Percentiles rank a stretch among this genome's conserved stretches.
Evolutionary conservation across 2,113 vertebrate species (phyloP).

Genomic region (Ailuropoda melanoleuca): DNA sequence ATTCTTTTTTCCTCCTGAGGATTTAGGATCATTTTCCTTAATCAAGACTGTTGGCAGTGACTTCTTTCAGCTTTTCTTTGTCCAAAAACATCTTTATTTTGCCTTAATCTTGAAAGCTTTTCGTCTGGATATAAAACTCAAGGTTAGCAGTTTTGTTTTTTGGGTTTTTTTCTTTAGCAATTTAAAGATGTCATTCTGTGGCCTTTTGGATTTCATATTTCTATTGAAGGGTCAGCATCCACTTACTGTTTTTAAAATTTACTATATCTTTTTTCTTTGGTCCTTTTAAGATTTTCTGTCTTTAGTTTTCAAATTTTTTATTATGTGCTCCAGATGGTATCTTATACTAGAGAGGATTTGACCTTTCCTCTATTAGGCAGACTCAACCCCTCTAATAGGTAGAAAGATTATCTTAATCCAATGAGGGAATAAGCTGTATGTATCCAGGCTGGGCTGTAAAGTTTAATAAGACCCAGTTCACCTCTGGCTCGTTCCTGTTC

Average conservation of each 20-base stretch:
- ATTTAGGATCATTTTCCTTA: slow-evolving; percentile 27
- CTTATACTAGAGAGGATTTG: background rate
- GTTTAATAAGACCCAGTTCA: background rate
- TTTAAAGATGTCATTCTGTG: background rate
- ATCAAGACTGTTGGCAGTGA: background rate
- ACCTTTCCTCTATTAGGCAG: background rate
- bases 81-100: slow-evolving; percentile 1
- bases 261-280: background rate
- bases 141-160: background rate
- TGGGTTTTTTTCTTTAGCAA: background rate
- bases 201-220: background rate
- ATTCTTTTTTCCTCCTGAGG: background rate
- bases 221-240: background rate
- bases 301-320: slow-evolving; percentile 49
- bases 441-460: background rate
- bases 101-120: background rate
- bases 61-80: background rate
- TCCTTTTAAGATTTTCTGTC: background rate
- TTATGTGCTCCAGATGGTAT: background rate
- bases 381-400: background rate
- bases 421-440: background rate
- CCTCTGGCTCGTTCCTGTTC: background rate
- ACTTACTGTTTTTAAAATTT: slow-evolving; percentile 9
- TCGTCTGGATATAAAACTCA: background rate
- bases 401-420: background rate